These are phyloP conservation scores for Enteromius treurensis DNA, from an alignment of 2,797 vertebrate genomes.

Conservation along the genomic window DNA sequence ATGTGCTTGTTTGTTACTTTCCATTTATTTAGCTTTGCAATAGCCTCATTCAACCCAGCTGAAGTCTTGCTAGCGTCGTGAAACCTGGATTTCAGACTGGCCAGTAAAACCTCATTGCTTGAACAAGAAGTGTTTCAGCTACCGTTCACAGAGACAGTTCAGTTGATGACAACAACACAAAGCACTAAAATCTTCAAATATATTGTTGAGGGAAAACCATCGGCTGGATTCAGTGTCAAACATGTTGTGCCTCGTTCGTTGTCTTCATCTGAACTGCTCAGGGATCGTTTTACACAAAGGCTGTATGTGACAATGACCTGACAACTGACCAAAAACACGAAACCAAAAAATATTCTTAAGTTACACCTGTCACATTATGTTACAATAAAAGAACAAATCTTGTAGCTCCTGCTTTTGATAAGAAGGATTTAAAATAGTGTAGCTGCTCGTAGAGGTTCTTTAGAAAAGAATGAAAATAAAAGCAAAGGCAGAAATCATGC, in stretches of 20 bases:
- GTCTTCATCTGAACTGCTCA: conserved; percentile 19
- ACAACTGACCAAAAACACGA: neutral
- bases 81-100: conserved; percentile 6
- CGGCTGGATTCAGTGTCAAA: neutral
- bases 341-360: neutral
- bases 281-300: neutral
- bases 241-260: neutral
- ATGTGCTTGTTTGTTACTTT: neutral
- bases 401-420: neutral
- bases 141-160: neutral
- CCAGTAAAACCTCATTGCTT: neutral
- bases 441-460: conserved; percentile 15
- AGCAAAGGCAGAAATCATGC: conserved; percentile 42
- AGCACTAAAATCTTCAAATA: conserved; percentile 3
- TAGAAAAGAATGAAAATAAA: conserved; percentile 1
- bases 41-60: neutral
- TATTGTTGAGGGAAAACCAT: neutral
- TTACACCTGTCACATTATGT: neutral
- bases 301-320: neutral
- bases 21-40: conserved; percentile 36
- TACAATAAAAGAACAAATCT: conserved; percentile 10
- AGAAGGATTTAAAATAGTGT: conserved; percentile 19
- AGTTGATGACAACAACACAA: neutral
- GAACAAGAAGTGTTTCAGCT: neutral
- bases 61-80: neutral